phyloP scores from a whole-genome alignment of 2,113 vertebrate genomes.

The Odocoileus virginianus region DNA sequence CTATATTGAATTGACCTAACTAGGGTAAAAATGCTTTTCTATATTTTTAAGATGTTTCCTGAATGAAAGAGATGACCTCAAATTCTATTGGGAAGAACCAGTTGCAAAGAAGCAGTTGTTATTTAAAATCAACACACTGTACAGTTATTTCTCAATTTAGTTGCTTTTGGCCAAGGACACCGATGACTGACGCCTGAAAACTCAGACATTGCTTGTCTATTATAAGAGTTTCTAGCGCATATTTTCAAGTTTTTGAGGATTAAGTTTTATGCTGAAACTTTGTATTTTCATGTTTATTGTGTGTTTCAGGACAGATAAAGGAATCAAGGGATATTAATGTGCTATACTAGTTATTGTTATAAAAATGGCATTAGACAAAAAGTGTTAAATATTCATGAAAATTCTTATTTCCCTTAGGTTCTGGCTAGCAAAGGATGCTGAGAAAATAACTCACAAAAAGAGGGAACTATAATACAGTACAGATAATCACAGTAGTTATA shows the following conservation, averaged over 20 bases:
- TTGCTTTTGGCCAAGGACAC: not conserved
- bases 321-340: conserved; percentile 11
- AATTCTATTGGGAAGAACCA: not conserved
- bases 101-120: not conserved
- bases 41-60: not conserved
- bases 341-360: conserved; percentile 24
- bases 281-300: not conserved
- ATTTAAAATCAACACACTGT: not conserved
- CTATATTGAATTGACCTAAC: not conserved
- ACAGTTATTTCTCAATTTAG: not conserved
- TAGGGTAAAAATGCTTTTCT: not conserved
- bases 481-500: conserved; percentile 80
- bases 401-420: conserved; percentile 72
- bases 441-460: conserved; percentile 69
- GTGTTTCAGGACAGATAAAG: not conserved
- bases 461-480: conserved; percentile 57
- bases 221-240: not conserved
- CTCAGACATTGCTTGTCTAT: not conserved
- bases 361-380: conserved; percentile 59
- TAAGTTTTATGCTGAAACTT: not conserved
- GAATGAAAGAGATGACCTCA: not conserved
- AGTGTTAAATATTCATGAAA: conserved; percentile 79
- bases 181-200: not conserved
- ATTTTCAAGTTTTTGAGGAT: not conserved
- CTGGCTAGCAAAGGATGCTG: conserved; percentile 67